Evolutionary conservation across 2,888 invertebrate genomes (phyloP).

Genomic region (Octonoba sinensis): DNA sequence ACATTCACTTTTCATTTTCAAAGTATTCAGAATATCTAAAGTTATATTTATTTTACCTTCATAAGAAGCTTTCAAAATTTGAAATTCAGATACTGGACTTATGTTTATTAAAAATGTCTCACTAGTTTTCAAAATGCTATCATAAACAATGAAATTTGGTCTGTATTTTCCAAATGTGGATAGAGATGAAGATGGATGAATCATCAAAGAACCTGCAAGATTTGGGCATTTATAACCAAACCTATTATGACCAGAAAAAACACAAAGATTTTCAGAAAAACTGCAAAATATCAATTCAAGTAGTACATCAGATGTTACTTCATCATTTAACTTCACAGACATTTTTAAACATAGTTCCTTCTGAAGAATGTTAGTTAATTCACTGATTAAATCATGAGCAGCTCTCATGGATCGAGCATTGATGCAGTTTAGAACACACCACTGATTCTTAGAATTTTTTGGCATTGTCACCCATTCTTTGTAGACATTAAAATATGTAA

Average conservation of each 20-base stretch:
- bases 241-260: slow-evolving; percentile 52
- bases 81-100: slow-evolving; percentile 28
- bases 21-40: slow-evolving; percentile 20
- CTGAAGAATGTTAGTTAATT: slow-evolving; percentile 46
- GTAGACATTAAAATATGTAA: slow-evolving; percentile 67
- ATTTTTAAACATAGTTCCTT: slow-evolving; percentile 41
- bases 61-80: slow-evolving; percentile 18
- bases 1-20: slow-evolving; percentile 12
- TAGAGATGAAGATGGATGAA: slow-evolving; percentile 61
- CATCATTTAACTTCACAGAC: slow-evolving; percentile 23
- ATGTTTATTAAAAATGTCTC: slow-evolving; percentile 51
- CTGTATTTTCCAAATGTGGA: slow-evolving; percentile 40
- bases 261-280: slow-evolving; percentile 55
- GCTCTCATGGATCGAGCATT: slow-evolving; percentile 69
- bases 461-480: slow-evolving; percentile 67
- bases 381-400: slow-evolving; percentile 61
- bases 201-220: slow-evolving; percentile 28
- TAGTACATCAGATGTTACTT: slow-evolving; percentile 22
- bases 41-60: slow-evolving; percentile 14
- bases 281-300: slow-evolving; percentile 40
- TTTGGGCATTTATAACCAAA: slow-evolving; percentile 37
- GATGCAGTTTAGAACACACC: slow-evolving; percentile 70
- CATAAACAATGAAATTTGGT: slow-evolving; percentile 56
- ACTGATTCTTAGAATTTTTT: slow-evolving; percentile 67
- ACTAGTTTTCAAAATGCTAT: slow-evolving; percentile 48